A percentile compares a stretch with the other conserved stretches of the same genome.
These are phyloP conservation scores for Cinara cedri DNA, from an alignment of 2,888 invertebrate species.

Conservation along the genomic window DNA sequence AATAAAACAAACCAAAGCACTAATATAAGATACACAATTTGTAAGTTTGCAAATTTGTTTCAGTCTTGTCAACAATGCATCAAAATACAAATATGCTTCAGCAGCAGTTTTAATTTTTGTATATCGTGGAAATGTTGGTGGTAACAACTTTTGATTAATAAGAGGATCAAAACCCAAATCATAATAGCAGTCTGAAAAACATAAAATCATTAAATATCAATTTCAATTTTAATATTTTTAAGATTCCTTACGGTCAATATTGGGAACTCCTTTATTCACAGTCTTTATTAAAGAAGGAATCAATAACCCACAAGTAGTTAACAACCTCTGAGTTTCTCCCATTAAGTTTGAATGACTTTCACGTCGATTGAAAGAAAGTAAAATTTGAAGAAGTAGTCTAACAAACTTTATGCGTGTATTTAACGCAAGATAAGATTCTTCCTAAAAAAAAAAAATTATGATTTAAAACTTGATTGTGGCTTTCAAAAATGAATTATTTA, in stretches of 20 bases:
- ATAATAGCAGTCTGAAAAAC: slow-evolving; percentile 56
- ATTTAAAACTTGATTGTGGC: slow-evolving; percentile 23
- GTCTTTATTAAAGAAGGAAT: slow-evolving; percentile 66
- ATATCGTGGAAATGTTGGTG: slow-evolving; percentile 98
- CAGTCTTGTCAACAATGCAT: slow-evolving; percentile 80
- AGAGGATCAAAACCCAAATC: slow-evolving; percentile 93
- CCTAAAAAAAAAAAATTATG: slow-evolving; percentile 62
- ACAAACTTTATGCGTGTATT: slow-evolving; percentile 85
- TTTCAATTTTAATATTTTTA: not conserved
- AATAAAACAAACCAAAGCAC: slow-evolving; percentile 72
- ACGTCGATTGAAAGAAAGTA: slow-evolving; percentile 65
- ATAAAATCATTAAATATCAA: not conserved
- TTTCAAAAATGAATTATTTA: not conserved
- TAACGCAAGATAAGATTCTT: slow-evolving; percentile 71
- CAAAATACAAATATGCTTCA: slow-evolving; percentile 81
- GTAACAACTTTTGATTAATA: slow-evolving; percentile 91
- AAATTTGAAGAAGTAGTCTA: slow-evolving; percentile 81
- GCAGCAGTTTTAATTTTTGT: slow-evolving; percentile 81
- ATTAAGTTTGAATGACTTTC: slow-evolving; percentile 74
- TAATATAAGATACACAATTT: slow-evolving; percentile 78
- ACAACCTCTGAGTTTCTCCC: slow-evolving; percentile 73
- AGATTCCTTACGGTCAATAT: slow-evolving; percentile 22
- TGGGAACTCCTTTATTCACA: slow-evolving; percentile 48
- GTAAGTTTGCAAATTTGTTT: slow-evolving; percentile 83
- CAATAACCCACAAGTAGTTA: slow-evolving; percentile 82